Evolutionary conservation across 2,888 invertebrate species (phyloP), one percentile per base, ranked within the genome.

Genomic region (Galerucella calmariensis): DNA sequence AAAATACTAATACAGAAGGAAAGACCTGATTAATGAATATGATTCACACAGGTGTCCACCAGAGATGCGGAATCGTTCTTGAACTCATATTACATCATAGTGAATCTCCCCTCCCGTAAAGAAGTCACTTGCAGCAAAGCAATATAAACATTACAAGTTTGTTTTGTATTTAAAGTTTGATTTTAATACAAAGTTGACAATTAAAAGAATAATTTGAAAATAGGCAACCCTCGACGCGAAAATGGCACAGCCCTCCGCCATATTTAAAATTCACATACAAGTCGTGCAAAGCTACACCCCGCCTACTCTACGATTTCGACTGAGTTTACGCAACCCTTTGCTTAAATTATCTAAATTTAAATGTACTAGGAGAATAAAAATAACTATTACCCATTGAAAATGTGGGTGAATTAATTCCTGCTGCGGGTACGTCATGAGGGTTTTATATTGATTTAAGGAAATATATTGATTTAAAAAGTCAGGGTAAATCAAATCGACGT

Each of bases 161-260:
- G 69, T 74, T 69, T 72, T 53, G 63, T 69, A 74, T 62, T 72
- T 63, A 68, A 5, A 48, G 48, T 24, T 24, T 35, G 63, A 63
- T 46, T 70, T 35, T 16, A 62, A 69, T 69, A 63, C 14, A 56
- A 44, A 74, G 27, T 62, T 69, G 59, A 63, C 66, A 66, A 11
- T 16, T 41, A 69, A 68, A 68, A 62, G 62, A 44, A 35, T 62
- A 14, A 63, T 59, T 67, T 24, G 41, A 44, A 68, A 65, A 46
- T 63, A 69, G 78, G 72, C 83, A 83, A 82, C 84, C 90, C 90
- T 90, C 90, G 89, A 88, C 88, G 88, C 88, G 88, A 89, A 90
- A 89, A 90, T 90, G 90, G 89, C 89, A 88, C 90, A 91, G 91
- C 92, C 91, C 92, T 90, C 90, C 91, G 92, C 91, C 92, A 92